These are phyloP conservation scores for Rhagophthalmus giganteus DNA, from an alignment of 2,888 invertebrate genomes.

Conservation along the genomic window DNA sequence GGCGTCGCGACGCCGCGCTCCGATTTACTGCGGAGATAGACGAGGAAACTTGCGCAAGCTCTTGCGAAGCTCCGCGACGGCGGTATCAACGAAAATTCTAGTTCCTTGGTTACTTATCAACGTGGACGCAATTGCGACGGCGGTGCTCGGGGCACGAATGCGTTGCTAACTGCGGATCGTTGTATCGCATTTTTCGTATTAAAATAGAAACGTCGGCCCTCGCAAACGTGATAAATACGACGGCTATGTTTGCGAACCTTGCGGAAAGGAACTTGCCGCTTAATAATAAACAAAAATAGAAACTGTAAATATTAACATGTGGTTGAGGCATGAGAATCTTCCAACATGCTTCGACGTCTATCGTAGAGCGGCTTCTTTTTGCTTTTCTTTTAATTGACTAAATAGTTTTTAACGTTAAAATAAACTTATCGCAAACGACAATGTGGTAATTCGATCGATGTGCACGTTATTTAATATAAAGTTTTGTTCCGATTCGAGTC, in stretches of 20 bases:
- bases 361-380: conserved; percentile 7
- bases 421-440: too few relatives aligned
- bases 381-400: conserved; percentile 5
- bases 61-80: conserved; percentile 25
- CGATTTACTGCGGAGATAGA: conserved; percentile 25
- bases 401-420: too few relatives aligned
- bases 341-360: conserved; percentile 9
- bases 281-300: conserved; percentile 7
- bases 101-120: conserved; percentile 26
- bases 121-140: conserved; percentile 22
- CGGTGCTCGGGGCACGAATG: conserved; percentile 18
- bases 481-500: background rate
- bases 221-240: background rate
- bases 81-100: conserved; percentile 32
- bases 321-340: conserved; percentile 16
- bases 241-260: background rate
- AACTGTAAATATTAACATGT: conserved; percentile 23
- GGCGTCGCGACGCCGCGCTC: conserved; percentile 31
- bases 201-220: background rate
- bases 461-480: background rate
- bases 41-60: conserved; percentile 35
- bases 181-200: too few relatives aligned
- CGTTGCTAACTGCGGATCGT: conserved; percentile 5
- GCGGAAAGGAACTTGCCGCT: background rate
- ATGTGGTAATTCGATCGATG: too few relatives aligned